A percentile compares a stretch with the other conserved stretches of the same genome.
phyloP scores from a whole-genome alignment of 2,113 vertebrate species.

The Labrus mixtus region DNA sequence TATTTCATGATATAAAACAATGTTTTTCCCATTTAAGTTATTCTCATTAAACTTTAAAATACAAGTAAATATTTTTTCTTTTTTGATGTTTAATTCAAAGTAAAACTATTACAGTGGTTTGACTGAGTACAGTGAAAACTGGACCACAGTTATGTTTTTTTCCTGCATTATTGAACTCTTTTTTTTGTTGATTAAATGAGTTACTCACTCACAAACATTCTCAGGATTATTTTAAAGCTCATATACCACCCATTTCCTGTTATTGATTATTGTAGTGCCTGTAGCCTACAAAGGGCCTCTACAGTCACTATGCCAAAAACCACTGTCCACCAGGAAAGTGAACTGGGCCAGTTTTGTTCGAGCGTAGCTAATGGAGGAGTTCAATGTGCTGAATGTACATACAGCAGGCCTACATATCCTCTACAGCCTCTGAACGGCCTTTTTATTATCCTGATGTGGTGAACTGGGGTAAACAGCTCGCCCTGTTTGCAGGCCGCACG shows the following conservation, averaged over 20 bases:
- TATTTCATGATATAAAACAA: no score
- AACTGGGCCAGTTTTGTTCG: slow-evolving; percentile 48
- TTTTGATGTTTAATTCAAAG: no score
- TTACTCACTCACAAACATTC: not conserved
- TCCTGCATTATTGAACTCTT: not conserved
- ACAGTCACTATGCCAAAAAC: not conserved
- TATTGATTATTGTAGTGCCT: slow-evolving; percentile 11
- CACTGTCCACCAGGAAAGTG: slow-evolving; percentile 5
- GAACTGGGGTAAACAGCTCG: slow-evolving; percentile 55
- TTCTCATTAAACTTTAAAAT: no score
- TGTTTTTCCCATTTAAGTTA: no score
- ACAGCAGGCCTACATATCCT: slow-evolving; percentile 38
- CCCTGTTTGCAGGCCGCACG: slow-evolving; percentile 24
- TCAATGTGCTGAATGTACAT: slow-evolving; percentile 45
- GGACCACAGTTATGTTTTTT: not conserved
- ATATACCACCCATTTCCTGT: not conserved
- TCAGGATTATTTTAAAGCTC: not conserved
- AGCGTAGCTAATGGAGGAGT: slow-evolving; percentile 59
- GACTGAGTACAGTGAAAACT: no score
- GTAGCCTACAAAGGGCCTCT: not conserved
- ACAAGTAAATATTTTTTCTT: no score
- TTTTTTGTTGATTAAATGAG: not conserved
- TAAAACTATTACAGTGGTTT: no score
- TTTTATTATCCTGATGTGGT: slow-evolving; percentile 23
- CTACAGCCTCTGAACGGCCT: slow-evolving; percentile 18